Base-by-base conservation (phyloP, 2,888 invertebrate genomes). In the Xanthorhoe spadicearia region DNA sequence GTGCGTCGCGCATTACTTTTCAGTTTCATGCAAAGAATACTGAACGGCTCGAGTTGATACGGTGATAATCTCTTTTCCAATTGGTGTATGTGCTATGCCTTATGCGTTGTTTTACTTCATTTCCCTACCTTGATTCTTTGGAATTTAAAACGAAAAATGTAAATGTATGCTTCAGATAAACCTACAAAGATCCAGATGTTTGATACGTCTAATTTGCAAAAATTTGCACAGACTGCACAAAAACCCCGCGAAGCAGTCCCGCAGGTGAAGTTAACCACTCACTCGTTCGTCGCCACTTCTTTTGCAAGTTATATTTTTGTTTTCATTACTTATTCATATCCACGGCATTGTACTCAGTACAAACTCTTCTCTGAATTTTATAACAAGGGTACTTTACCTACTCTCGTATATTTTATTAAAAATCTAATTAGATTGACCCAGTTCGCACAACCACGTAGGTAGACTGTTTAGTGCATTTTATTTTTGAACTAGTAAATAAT, bases 301-400 rank as follows among this genome's bases (percentile, higher is more conserved):
- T 67, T 68, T 54, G 61, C 64, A 68, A 61, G 68, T 68, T 66
- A 55, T 68, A 68, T 65, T 66, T 69, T 64, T 68, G 56, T 55
- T 61, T 53, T 9, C 52, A 61, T 68, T 28, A 64, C 51, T 61
- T 68, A 66, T 72, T 66, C 63, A 68, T 64, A 38, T 64, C 56
- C 52, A 56, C 56, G 35, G 64, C 60, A 50, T 55, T 65, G 62
- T 61, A 66, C 48, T 61, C 53, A 54, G 55, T 46, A 54, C 57
- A 32, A 65, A 54, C 61, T 55, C 46, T 49, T 8, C 52, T 49
- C 54, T 54, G 54, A 61, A 32, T 35, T 61, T 54, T 19, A 52
- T 51, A 19, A 59, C 35, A 38, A 62, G 35, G n/a, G 32, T 50
- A 50, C 35, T 19, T 46, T 48, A 15, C 15, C 48, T 48, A 13